Base-by-base conservation (phyloP, 2,888 invertebrate genomes). In the Megaustenia siamemsis region DNA sequence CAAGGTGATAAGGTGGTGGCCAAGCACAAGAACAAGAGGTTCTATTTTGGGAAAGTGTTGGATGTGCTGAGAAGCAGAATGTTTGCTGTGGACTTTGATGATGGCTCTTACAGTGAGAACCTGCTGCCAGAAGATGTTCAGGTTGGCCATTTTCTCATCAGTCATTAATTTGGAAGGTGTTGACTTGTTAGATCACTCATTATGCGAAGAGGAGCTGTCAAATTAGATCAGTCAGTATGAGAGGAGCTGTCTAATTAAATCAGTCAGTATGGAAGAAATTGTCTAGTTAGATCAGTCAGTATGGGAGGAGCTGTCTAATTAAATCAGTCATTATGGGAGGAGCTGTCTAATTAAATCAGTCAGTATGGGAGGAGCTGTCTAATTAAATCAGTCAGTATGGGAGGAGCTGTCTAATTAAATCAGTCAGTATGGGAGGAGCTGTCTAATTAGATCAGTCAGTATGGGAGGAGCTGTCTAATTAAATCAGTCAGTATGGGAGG, bases 41-140 rank as follows among this genome's bases (percentile, higher is more conserved):
- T 95, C 91, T 96, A 96, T 91, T 93, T 95, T 86, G 95, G 95
- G 24, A 94, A 93, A 85, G 94, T 96, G 15, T 89, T 93, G 1
- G 94, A 94, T 21, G 94, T 95, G 18, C 93, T 94, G 28, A 93
- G 94, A 38, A 95, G 95, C 83, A 93, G 94, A 6, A 95, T 95
- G 89, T 95, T 95, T 90, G 95, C 95, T 88, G 95, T 96, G 6
- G 95, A 95, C 86, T 96, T 96, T 92, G 94, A 95, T n/a, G 95
- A 95, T 89, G 94, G 94, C n/a, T 95, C 96, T 35, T 95, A 95
- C 90, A 95, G 95, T 86, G 95, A 95, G 63, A 95, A 96, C 92
- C 94, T 96, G 63, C 95, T 95, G 80, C 95, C 95, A 32, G 93
- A 94, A 77, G 95, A 95, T 88, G 95, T 96, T 89, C 93, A 95